Evolutionary conservation across 2,888 invertebrate genomes (phyloP), one percentile per base, ranked within the genome.

Genomic region (Diarsia rubi): DNA sequence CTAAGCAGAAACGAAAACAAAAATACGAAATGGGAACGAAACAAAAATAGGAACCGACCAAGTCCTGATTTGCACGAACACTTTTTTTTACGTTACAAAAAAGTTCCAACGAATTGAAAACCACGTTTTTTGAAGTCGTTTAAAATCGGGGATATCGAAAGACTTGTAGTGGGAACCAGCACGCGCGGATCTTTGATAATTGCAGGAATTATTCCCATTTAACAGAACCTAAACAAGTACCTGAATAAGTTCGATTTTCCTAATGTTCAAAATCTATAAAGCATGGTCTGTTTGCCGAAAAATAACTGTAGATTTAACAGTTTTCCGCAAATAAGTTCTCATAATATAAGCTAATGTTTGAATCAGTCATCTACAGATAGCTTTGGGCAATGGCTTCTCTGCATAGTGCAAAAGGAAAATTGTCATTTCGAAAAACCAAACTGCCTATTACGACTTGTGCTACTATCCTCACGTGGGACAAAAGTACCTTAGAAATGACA

Each of bases 1-100:
- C 60, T 83, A 83, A 77, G 72, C 84, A 79, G 85, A 80, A 71
- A 60, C 69, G 11, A n/a, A 54, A 82, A 79, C 62, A 67, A 60
- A 73, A 74, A 68, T 86, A 89, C 19, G 21, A 47, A 62, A 63
- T 69, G 37, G 65, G 31, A 80, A 16, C 54, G 78, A 64, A 80
- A 83, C 16, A 64, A 79, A 79, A 79, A 83, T 79, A 79, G 24
- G 31, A 60, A 60, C n/a, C n/a, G 31, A 59, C 47, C 16, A 21
- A 82, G 52, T 68, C 47, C 44, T 21, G 52, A 68, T 82, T 82
- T 65, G 45, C 59, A n/a, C 52, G 52, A 64, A 31, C 42, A 16
- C 5, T 57, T 31, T 52, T 57, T 45, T 57, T 68, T 42, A 52
- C 31, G 24, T 31, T 19, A 52, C 37, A 76, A 82, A 82, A 75